These are phyloP conservation scores for Ichneumon xanthorius DNA, from an alignment of 2,888 invertebrate species.

Conservation along the genomic window DNA sequence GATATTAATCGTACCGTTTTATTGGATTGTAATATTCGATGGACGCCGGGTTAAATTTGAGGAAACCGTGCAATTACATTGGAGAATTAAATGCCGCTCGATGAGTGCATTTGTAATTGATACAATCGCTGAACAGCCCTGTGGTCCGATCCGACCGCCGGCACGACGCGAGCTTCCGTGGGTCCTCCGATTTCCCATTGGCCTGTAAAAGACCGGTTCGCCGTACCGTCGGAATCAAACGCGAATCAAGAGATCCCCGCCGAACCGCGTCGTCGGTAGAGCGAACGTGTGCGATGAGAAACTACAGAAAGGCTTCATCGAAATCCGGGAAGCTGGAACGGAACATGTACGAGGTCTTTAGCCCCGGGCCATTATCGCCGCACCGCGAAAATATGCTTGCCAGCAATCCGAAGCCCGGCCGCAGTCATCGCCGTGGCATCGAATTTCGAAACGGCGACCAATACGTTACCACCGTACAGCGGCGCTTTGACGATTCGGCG, in stretches of 20 bases:
- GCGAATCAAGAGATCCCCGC: background rate
- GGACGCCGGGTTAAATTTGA: background rate
- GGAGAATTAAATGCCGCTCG: background rate
- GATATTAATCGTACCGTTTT: background rate
- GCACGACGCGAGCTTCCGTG: background rate
- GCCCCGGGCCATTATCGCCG: background rate
- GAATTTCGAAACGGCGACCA: constrained; percentile 26
- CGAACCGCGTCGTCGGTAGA: background rate
- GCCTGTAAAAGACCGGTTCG: background rate
- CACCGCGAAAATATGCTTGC: background rate
- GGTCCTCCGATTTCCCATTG: background rate
- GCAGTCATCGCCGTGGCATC: constrained; percentile 34
- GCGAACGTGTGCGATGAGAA: background rate
- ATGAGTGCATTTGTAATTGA: background rate
- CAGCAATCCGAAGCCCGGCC: constrained; percentile 21
- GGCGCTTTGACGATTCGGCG: constrained; percentile 57
- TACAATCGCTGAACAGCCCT: background rate
- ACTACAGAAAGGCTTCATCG: background rate
- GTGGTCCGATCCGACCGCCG: background rate
- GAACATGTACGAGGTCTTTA: background rate
- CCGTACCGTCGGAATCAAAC: background rate
- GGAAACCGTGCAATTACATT: background rate
- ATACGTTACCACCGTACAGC: constrained; percentile 26
- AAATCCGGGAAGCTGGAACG: constrained; percentile 1
- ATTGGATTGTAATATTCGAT: background rate